Base-by-base conservation (phyloP, 2,113 vertebrate genomes). In the Pterocles gutturalis region DNA sequence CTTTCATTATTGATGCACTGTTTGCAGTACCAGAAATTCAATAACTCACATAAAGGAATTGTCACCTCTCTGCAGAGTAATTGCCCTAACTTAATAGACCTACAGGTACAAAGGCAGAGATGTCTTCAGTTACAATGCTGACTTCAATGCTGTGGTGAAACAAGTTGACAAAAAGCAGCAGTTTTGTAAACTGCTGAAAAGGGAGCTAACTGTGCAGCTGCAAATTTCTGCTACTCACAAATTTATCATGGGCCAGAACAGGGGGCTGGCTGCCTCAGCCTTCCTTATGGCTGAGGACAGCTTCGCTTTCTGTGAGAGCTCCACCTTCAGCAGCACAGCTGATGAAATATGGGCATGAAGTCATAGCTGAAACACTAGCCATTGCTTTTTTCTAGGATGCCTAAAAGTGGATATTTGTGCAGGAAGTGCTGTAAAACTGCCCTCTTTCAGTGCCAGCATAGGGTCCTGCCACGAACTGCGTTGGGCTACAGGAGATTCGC, bases 21-120 rank as follows among this genome's bases (percentile, higher is more conserved):
- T 72, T 93, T 86, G 89, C 85, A 77, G 87, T 61, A 75, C 67
- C 78, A 87, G 86, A 96, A 96, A 96, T 95, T 95, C 95, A 96
- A 46, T 96, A 93, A 96, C 89, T 90, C 86, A 79, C 75, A 64
- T 86, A 81, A 94, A 95, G 61, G 72, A 95, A 70, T 96, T 89
- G 80, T 87, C 84, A 96, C 75, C 54, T 96, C 43, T 80, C 78
- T 90, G 67, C 85, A 95, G 72, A 96, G 38, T 90, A 96, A 97
- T 93, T 96, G 67, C 70, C 83, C 60, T 71, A 51, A 83, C 57
- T 87, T 96, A 97, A 95, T 71, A 94, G 83, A 86, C 24, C 43
- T 95, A 65, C 31, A 66, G 64, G 70, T 91, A 92, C 1, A 92
- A 93, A 81, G 28, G 57, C 49, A 91, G 70, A 79, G 75, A 38